phyloP scores from a whole-genome alignment of 2,797 vertebrate genomes.

The Peromyscus aztecus region DNA sequence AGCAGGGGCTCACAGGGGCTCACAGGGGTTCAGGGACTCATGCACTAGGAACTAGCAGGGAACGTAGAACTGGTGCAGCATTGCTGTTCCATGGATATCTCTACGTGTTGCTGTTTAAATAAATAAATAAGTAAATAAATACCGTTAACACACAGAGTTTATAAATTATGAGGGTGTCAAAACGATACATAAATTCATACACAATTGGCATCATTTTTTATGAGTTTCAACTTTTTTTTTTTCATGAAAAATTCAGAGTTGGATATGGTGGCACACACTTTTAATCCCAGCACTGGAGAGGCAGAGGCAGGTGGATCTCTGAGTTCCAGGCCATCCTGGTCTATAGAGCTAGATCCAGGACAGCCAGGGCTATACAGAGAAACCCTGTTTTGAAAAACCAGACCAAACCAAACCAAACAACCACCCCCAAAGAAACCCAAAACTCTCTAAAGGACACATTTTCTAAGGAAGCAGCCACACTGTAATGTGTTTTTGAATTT shows the following conservation, averaged over 20 bases:
- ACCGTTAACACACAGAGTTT: not conserved
- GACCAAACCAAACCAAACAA: not conserved
- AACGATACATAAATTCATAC: not conserved
- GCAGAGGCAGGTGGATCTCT: not conserved
- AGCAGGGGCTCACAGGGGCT: not conserved
- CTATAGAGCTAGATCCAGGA: not conserved
- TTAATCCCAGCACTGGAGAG: not conserved
- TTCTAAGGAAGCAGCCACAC: conserved; percentile 8
- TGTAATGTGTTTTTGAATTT: conserved; percentile 44
- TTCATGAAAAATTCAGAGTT: not conserved
- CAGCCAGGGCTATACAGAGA: not conserved
- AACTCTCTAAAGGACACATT: not conserved
- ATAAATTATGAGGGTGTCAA: not conserved
- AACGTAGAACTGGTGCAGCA: not conserved
- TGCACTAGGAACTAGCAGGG: not conserved
- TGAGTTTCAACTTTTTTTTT: not conserved
- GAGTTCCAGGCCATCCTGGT: not conserved
- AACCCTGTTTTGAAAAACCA: not conserved
- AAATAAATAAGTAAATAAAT: not conserved
- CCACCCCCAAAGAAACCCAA: not conserved
- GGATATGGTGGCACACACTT: not conserved
- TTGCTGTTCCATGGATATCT: not conserved
- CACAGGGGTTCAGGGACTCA: not conserved
- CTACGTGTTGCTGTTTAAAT: not conserved
- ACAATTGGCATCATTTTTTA: conserved; percentile 31